Base-by-base conservation (phyloP, 2,888 invertebrate genomes). In the Trissolcus japonicus region DNA sequence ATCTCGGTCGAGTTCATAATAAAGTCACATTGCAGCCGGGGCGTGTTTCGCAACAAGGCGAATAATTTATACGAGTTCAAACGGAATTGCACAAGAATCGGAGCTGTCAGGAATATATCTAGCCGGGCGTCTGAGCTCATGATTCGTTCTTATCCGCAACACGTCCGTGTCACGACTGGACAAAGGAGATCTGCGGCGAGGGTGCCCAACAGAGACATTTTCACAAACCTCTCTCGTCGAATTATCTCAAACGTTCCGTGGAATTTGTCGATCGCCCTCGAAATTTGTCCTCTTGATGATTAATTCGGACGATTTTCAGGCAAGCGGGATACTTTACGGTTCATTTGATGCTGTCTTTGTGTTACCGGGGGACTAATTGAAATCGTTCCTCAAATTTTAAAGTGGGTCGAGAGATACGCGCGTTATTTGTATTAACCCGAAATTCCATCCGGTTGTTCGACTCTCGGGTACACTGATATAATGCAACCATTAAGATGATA, bases 61-160 rank as follows among this genome's bases (percentile, higher is more conserved):
- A 67, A 81, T 84, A 84, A 83, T 82, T 83, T 85, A 82, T 83
- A 81, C 82, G 79, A 79, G 81, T 78, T 80, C 81, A 81, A 78
- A 81, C 75, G 69, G 66, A 79, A 81, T 85, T 85, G 85, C 84
- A 79, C 80, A 82, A 83, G 83, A 85, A 84, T 82, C 78, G 35
- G 35, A 74, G 59, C 78, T 77, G 81, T 80, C 79, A 69, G 68
- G 78, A 25, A 79, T 77, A 79, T 80, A 80, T 80, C 78, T 75
- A 69, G 77, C 79, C 67, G 71, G 65, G 9, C 73, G 73, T 74
- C 77, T 66, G 76, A 79, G 78, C 83, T 81, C 82, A 81, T 80
- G 83, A 84, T 84, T 81, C 82, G 82, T 80, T 79, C 83, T 85
- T 84, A 84, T 84, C 84, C 81, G 79, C 71, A 55, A 78, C 69